Evolutionary conservation across 1,140 invertebrate species (phyloP).

Genomic region (Trinorchestia longiramus): DNA sequence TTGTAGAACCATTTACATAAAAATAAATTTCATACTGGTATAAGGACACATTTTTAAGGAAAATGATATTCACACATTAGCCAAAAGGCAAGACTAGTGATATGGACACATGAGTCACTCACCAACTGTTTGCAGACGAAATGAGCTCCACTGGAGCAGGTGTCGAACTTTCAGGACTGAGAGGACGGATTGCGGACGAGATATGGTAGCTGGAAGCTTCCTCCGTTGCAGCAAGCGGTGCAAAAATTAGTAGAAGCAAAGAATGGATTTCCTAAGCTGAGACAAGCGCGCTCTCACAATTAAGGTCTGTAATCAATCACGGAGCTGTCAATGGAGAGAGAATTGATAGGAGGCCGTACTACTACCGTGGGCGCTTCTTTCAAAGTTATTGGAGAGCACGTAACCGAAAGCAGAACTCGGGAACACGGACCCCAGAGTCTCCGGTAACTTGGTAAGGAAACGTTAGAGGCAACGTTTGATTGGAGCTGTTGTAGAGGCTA

Average conservation of each 20-base stretch:
- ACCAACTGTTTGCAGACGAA: not conserved
- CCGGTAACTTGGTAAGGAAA: not conserved
- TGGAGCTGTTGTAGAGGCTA: slow-evolving; percentile 20
- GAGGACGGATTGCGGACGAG: not conserved
- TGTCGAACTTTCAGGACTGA: not conserved
- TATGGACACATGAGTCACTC: not conserved
- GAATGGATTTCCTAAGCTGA: not conserved
- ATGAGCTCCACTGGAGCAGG: not conserved
- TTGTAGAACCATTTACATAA: no score
- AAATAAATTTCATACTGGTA: no score
- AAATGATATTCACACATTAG: not conserved
- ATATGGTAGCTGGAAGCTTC: not conserved
- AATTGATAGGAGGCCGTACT: not conserved
- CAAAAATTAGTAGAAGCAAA: not conserved
- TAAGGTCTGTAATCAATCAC: slow-evolving; percentile 9
- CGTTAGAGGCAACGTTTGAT: slow-evolving; percentile 50
- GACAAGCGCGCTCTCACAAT: not conserved
- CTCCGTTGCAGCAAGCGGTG: not conserved
- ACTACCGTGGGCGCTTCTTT: not conserved
- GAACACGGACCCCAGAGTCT: not conserved
- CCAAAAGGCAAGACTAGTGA: not conserved
- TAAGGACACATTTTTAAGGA: no score
- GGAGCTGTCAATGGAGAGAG: slow-evolving; percentile 7
- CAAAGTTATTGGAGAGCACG: not conserved
- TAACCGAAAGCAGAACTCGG: not conserved